Conservation (phyloP, 2,113 vertebrate genomes). For the Indri indri region DNA sequence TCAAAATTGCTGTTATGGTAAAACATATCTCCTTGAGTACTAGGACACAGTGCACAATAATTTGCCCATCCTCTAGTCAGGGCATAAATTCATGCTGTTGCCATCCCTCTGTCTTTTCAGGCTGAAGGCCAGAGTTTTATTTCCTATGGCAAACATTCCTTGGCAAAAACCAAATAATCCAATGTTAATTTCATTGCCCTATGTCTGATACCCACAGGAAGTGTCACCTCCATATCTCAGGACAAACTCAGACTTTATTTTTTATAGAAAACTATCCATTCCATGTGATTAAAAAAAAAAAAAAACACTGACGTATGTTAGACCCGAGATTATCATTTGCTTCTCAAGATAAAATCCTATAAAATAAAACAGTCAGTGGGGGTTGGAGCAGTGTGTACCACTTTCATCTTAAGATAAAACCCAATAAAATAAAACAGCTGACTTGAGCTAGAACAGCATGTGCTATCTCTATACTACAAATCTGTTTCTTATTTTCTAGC, state of each 20-base stretch:
- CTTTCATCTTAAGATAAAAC: slow-evolving; percentile 80
- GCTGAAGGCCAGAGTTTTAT: slow-evolving; percentile 27
- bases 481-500: slow-evolving; percentile 73
- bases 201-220: slow-evolving; percentile 69
- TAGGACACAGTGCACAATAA: not conserved
- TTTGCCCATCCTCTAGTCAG: not conserved
- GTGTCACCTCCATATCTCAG: slow-evolving; percentile 60
- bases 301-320: slow-evolving; percentile 72
- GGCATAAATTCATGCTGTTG: not conserved
- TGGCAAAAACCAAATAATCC: not conserved
- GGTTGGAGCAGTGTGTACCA: slow-evolving; percentile 42
- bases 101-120: not conserved
- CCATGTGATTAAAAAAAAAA: slow-evolving; percentile 62
- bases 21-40: slow-evolving; percentile 3
- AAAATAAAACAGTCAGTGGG: slow-evolving; percentile 62
- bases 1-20: not conserved
- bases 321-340: slow-evolving; percentile 40
- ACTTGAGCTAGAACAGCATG: slow-evolving; percentile 75
- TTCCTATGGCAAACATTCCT: slow-evolving; percentile 45
- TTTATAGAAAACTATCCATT: slow-evolving; percentile 61
- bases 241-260: not conserved
- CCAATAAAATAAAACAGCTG: slow-evolving; percentile 78
- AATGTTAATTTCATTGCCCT: not conserved
- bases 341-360: slow-evolving; percentile 63
- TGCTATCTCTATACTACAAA: slow-evolving; percentile 77